Evolutionary conservation across 2,113 vertebrate species (phyloP).

Genomic region (Raja brachyura): DNA sequence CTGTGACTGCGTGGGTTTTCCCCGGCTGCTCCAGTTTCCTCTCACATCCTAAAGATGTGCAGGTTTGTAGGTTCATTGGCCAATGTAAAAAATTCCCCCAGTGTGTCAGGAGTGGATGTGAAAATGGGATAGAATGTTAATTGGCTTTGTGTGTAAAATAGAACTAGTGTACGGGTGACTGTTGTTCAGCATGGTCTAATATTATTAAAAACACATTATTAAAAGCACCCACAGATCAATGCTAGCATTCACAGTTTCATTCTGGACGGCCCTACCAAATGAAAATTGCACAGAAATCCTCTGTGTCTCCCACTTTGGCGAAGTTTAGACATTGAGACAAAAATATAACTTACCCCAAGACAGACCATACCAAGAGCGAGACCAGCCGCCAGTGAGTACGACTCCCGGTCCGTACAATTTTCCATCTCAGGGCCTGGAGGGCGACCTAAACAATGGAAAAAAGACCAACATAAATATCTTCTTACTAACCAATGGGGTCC

Average conservation of each 20-base stretch:
- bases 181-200: too few species aligned
- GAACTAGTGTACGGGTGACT: too few species aligned
- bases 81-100: too few species aligned
- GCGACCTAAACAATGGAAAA: conserved; percentile 54
- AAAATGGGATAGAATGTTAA: too few species aligned
- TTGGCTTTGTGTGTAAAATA: too few species aligned
- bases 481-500: background rate
- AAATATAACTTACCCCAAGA: conserved; percentile 72
- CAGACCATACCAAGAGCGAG: conserved; percentile 96
- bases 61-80: too few species aligned
- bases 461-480: background rate
- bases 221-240: background rate
- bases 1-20: too few species aligned
- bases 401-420: conserved; percentile 92
- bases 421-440: conserved; percentile 98
- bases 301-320: background rate
- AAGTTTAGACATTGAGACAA: background rate
- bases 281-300: background rate
- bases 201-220: background rate
- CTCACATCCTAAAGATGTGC: too few species aligned
- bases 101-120: too few species aligned
- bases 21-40: too few species aligned
- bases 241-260: background rate
- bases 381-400: conserved; percentile 88
- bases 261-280: background rate